Evolutionary conservation across 2,113 vertebrate genomes (phyloP).

Genomic region (Chlamydotis undulata): DNA sequence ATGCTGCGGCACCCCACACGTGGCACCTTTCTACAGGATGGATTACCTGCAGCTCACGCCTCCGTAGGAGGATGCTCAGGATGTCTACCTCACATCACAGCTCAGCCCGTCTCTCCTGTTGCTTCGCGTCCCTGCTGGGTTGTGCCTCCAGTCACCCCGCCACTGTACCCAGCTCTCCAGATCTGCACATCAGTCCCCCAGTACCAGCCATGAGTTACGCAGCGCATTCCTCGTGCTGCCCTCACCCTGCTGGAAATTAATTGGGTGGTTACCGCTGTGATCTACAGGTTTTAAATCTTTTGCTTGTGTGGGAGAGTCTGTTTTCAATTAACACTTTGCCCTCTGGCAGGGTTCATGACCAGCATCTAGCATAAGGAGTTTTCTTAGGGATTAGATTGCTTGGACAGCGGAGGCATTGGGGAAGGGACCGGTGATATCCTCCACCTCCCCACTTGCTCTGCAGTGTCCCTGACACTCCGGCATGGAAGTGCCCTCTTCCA

Average conservation of each 20-base stretch:
- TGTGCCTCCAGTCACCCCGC: background rate
- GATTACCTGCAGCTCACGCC: rapidly evolving
- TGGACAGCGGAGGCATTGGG: rapidly evolving
- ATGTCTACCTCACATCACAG: background rate
- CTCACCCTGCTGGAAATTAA: background rate
- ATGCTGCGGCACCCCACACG: rapidly evolving
- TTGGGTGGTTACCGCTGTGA: background rate
- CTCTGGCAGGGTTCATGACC: background rate
- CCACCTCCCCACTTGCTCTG: background rate
- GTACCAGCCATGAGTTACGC: rapidly evolving
- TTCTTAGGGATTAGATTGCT: background rate
- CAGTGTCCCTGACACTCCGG: background rate
- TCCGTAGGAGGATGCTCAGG: background rate
- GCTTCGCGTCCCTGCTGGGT: background rate
- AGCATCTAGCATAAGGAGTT: background rate
- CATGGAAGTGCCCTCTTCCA: background rate
- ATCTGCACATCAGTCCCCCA: background rate
- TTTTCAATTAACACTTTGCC: background rate
- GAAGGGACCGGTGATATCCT: background rate
- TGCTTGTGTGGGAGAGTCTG: background rate
- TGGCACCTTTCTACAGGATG: background rate
- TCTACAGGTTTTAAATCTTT: background rate
- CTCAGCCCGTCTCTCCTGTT: rapidly evolving
- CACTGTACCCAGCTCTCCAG: background rate
- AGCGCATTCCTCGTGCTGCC: background rate